Percentiles rank a stretch among this genome's conserved stretches.
These are phyloP conservation scores for Acrocephalus kingi DNA, from an alignment of 2,113 vertebrate genomes.

Conservation along the genomic window DNA sequence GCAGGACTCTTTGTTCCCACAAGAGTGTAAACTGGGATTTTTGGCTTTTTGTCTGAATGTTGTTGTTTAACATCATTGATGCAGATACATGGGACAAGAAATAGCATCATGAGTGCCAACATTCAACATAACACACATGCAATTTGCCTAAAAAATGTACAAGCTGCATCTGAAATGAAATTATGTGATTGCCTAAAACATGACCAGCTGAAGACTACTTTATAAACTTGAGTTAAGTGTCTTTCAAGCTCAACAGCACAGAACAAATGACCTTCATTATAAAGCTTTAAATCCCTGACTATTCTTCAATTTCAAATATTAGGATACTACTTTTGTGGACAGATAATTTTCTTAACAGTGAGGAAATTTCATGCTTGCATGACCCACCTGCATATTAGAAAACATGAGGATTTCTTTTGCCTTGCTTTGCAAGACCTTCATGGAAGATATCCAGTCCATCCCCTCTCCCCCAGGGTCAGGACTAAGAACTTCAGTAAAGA, in stretches of 20 bases:
- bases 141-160: not conserved
- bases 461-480: not conserved
- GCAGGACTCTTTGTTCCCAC: not conserved
- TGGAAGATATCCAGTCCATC: not conserved
- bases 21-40: accelerated
- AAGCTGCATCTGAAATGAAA: not conserved
- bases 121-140: not conserved
- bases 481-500: not conserved
- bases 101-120: not conserved
- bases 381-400: not conserved
- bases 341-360: constrained; percentile 6
- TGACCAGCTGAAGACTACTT: not conserved
- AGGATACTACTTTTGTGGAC: not conserved
- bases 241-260: not conserved
- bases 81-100: too few species aligned
- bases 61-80: not conserved
- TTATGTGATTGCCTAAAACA: not conserved
- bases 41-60: not conserved
- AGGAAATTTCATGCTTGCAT: not conserved
- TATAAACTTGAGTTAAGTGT: not conserved
- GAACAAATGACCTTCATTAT: not conserved
- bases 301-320: not conserved
- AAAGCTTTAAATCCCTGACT: not conserved
- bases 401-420: accelerated
- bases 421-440: not conserved